These are phyloP conservation scores for Ormia ochracea DNA, from an alignment of 2,888 invertebrate species.

Conservation along the genomic window DNA sequence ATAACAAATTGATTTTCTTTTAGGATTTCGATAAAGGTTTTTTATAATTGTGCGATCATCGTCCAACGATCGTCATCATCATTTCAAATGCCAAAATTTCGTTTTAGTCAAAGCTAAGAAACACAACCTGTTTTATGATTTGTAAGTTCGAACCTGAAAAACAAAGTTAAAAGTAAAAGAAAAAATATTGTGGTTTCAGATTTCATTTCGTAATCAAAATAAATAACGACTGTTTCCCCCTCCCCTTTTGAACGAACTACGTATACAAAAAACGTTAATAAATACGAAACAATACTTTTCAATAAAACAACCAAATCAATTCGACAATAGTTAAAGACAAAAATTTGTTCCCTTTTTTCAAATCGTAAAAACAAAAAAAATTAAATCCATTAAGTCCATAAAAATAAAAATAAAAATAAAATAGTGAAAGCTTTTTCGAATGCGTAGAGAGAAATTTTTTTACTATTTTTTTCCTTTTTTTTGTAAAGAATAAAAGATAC, in stretches of 20 bases:
- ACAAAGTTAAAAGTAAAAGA: neutral
- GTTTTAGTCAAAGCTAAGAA: conserved; percentile 28
- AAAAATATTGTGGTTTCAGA: conserved; percentile 39
- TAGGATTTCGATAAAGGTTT: conserved; percentile 37
- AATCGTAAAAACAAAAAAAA: neutral
- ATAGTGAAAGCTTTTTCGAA: conserved; percentile 37
- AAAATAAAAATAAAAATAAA: neutral
- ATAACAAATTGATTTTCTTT: conserved; percentile 36
- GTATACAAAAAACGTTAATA: conserved; percentile 9
- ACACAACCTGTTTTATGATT: conserved; percentile 53
- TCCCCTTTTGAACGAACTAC: conserved; percentile 22
- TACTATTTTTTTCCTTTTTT: no score
- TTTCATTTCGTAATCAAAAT: conserved; percentile 57
- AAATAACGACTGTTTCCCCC: conserved; percentile 33
- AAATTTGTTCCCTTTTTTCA: neutral
- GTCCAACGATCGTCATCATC: conserved; percentile 37
- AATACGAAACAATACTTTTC: conserved; percentile 21
- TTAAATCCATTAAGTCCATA: neutral
- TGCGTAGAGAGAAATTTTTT: conserved; percentile 31
- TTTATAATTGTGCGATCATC: conserved; percentile 33
- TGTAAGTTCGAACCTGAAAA: conserved; percentile 26
- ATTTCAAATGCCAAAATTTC: conserved; percentile 2
- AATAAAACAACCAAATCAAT: conserved; percentile 9
- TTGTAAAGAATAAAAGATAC: conserved; percentile 24
- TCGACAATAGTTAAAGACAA: neutral